Conservation (phyloP, 2,113 vertebrate species). For the Oplegnathus fasciatus region DNA sequence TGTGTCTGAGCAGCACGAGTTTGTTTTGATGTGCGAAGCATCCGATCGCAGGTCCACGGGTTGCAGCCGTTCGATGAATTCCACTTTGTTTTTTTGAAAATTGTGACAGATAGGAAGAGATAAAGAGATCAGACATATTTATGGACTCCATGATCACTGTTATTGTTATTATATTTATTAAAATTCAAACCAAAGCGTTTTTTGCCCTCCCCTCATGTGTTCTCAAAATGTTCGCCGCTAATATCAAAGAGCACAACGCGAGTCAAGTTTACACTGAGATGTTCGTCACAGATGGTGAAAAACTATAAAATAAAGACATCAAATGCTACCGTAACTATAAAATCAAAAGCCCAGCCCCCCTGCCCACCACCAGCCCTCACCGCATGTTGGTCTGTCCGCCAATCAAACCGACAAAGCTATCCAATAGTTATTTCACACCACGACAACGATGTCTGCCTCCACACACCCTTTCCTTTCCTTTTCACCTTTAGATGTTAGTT, state of each 20-base stretch:
- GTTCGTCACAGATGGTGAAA: slow-evolving; percentile 27
- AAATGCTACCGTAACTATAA: background rate
- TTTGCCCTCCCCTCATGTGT: slow-evolving; percentile 50
- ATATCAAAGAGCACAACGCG: slow-evolving; percentile 80
- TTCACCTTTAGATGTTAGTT: slow-evolving; percentile 48
- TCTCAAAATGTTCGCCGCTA: slow-evolving; percentile 60
- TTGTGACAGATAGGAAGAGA: slow-evolving; percentile 15
- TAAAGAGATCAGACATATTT: slow-evolving; percentile 44
- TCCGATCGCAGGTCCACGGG: slow-evolving; percentile 54
- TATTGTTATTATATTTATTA: slow-evolving; percentile 39
- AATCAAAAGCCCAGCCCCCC: slow-evolving; percentile 20
- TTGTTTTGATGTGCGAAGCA: slow-evolving; percentile 45
- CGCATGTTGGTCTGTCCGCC: slow-evolving; percentile 67
- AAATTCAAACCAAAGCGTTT: slow-evolving; percentile 76
- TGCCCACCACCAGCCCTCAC: slow-evolving; percentile 51
- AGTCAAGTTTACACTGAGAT: slow-evolving; percentile 76
- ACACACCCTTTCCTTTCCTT: slow-evolving; percentile 10
- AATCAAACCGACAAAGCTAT: slow-evolving; percentile 23
- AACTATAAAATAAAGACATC: slow-evolving; percentile 1
- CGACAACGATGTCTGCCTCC: slow-evolving; percentile 25
- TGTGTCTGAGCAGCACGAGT: slow-evolving; percentile 60
- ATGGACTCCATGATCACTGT: slow-evolving; percentile 54
- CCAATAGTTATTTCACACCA: slow-evolving; percentile 9
- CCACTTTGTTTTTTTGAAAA: slow-evolving; percentile 14
- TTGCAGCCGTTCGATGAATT: slow-evolving; percentile 42